phyloP scores from a whole-genome alignment of 2,113 vertebrate species.

The Pseudorectes ferrugineus region DNA sequence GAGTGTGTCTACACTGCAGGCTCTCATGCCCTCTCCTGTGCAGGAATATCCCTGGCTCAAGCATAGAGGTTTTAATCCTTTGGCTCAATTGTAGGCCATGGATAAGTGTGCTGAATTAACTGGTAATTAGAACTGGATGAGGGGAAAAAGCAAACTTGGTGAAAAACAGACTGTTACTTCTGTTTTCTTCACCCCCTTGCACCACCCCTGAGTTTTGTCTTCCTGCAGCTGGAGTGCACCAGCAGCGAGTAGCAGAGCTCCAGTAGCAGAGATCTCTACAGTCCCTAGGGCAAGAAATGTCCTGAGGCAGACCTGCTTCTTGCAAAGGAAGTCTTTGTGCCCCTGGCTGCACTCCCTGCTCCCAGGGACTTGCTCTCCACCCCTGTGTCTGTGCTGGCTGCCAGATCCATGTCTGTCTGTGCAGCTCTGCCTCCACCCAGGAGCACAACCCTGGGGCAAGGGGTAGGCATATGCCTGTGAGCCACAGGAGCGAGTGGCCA shows the following conservation, averaged over 20 bases:
- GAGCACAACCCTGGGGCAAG: neutral
- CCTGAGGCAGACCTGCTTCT: neutral
- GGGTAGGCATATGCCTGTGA: neutral
- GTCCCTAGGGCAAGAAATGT: neutral
- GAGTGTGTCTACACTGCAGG: neutral
- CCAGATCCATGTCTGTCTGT: neutral
- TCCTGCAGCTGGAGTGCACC: neutral
- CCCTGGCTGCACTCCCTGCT: neutral
- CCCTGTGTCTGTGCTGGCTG: neutral
- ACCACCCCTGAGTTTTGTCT: neutral
- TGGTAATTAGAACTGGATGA: neutral
- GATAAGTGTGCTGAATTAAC: neutral
- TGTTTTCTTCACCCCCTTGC: neutral
- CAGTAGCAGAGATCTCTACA: neutral
- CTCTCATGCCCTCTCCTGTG: neutral
- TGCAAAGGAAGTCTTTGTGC: neutral
- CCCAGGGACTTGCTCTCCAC: neutral
- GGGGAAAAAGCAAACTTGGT: neutral
- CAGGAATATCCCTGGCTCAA: neutral
- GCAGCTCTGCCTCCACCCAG: neutral
- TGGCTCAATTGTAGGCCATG: neutral
- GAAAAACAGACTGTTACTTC: neutral
- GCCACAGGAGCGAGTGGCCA: neutral
- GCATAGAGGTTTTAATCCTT: neutral
- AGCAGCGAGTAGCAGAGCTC: neutral